These are phyloP conservation scores for Machaerirhynchus nigripectus DNA, from an alignment of 2,113 vertebrate species.

Conservation along the genomic window DNA sequence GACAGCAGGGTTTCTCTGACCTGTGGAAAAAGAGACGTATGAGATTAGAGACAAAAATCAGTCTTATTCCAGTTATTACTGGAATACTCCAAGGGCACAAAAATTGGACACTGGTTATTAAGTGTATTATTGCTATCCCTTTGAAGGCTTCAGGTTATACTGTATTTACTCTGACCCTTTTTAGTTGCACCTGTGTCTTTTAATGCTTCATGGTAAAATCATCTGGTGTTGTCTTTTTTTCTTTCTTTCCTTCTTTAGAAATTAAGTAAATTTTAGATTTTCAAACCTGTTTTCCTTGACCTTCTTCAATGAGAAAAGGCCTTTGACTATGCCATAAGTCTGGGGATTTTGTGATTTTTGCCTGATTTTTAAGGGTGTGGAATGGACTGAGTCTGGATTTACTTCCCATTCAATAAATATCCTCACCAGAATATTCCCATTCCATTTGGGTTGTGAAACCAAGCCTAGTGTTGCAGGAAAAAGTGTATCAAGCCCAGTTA, in stretches of 20 bases:
- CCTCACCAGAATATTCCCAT: not conserved
- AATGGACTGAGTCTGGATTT: not conserved
- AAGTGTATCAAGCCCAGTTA: not conserved
- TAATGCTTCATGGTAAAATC: not conserved
- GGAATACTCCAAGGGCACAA: not conserved
- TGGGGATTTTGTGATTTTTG: not conserved
- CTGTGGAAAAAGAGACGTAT: not conserved
- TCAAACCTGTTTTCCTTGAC: not conserved
- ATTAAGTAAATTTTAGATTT: not conserved
- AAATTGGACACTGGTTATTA: not conserved
- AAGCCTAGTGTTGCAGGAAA: not conserved
- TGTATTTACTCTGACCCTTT: not conserved
- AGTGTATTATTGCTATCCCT: not conserved
- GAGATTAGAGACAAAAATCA: constrained; percentile 16
- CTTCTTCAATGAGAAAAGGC: not conserved
- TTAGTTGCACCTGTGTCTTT: not conserved
- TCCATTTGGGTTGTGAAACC: not conserved
- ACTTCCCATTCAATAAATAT: not conserved
- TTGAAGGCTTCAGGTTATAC: not conserved
- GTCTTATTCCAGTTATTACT: constrained; percentile 10
- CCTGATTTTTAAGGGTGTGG: not conserved
- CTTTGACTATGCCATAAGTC: not conserved
- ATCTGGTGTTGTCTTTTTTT: not conserved
- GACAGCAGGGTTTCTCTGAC: not conserved
- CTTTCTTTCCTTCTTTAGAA: not conserved